A percentile compares a stretch with the other conserved stretches of the same genome.
Evolutionary conservation across 1,140 invertebrate species (phyloP).

Genomic region (Bombus haemorrhoidalis): DNA sequence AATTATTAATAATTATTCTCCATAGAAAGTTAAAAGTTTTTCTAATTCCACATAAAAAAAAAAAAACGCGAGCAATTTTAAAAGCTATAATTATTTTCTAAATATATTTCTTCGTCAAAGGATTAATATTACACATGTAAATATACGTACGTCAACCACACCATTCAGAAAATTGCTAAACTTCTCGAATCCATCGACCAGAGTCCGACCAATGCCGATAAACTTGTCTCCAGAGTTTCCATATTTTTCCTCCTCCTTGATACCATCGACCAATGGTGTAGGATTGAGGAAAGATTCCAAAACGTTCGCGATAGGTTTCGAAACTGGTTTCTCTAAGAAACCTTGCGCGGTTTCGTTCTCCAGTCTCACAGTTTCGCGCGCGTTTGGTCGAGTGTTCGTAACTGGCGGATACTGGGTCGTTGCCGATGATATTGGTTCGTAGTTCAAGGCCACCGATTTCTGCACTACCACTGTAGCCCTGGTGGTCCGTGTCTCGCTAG

Average conservation of each 20-base stretch:
- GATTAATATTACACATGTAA: not conserved
- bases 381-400: conserved; percentile 50
- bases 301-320: conserved; percentile 59
- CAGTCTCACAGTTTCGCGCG: conserved; percentile 69
- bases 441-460: conserved; percentile 55
- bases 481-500: conserved; percentile 72
- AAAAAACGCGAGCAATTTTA: not conserved
- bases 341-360: conserved; percentile 70
- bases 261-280: conserved; percentile 87
- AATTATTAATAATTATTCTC: too few species aligned
- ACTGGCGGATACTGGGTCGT: conserved; percentile 57
- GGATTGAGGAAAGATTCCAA: conserved; percentile 77
- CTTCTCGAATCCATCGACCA: conserved; percentile 84
- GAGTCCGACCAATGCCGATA: conserved; percentile 82
- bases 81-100: not conserved
- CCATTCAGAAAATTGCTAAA: conserved; percentile 84
- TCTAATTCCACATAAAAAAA: not conserved
- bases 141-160: conserved; percentile 81
- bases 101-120: not conserved
- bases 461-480: conserved; percentile 60
- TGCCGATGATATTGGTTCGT: conserved; percentile 47
- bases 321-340: conserved; percentile 66
- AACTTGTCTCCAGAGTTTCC: conserved; percentile 87
- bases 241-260: conserved; percentile 87
- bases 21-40: not conserved